Base-by-base conservation (phyloP, 2,113 vertebrate genomes). In the Osmerus eperlanus region DNA sequence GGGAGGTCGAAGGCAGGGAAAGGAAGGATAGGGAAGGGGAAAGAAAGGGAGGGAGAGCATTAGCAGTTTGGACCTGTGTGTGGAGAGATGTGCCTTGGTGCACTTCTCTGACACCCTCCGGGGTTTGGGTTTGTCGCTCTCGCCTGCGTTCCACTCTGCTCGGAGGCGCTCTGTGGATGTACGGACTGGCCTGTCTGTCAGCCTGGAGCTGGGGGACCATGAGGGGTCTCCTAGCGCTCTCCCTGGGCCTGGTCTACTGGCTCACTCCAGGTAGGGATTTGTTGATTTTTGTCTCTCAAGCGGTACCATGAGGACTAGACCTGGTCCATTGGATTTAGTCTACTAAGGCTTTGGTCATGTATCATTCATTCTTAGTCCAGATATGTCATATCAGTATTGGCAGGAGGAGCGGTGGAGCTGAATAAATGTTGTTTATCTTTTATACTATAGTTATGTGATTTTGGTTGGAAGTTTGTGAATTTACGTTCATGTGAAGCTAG, bases 71-170 rank as follows among this genome's bases (percentile, higher is more conserved):
- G 28, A 29, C 4, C 16, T 6, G 41, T 29, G 23, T 51, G 64
- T 47, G 64, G 36, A 65, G 41, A 65, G 36, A 65, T 65, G 64
- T 65, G 41, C 51, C 8, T 51, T 23, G 61, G 70, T 56, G 14
- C 19, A 36, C 68, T 65, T 66, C 28, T 75, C 68, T 75, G 29
- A 70, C 62, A 75, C 61, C 68, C 52, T 47, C 23, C 51, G 68
- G 61, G 68, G 61, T 72, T 55, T 47, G 54, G 53, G 2, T 29
- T 61, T 52, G 55, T 67, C 21, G 15, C 21, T 61, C 29, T 7
- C 7, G 2, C 2, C 54, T 18, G 29, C 14, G 4, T 55, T 19
- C 54, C 14, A 21, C 32, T 18, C n/a, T 19, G 47, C 54, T 16
- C 16, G 47, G 69, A 14, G 16, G 29, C 0, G 5, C 18, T 36